These are phyloP conservation scores for Tragopan temminckii DNA, from an alignment of 2,797 vertebrate genomes.

Conservation along the genomic window DNA sequence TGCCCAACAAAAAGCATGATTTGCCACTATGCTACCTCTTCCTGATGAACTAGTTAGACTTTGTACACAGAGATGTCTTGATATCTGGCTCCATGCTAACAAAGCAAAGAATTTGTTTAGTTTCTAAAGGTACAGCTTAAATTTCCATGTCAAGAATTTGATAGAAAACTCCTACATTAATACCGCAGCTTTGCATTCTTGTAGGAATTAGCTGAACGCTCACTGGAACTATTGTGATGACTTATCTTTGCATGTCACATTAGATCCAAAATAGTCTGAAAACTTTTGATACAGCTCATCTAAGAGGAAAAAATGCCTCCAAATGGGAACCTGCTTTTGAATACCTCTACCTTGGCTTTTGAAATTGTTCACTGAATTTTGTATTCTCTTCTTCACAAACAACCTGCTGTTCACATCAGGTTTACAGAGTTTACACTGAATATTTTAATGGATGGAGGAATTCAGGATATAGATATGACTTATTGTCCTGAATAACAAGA, in stretches of 20 bases:
- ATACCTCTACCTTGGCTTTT: not conserved
- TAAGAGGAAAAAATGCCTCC: not conserved
- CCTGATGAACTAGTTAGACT: constrained; percentile 68
- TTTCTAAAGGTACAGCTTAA: constrained; percentile 13
- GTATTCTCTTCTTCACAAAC: not conserved
- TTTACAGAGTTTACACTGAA: not conserved
- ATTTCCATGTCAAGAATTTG: constrained; percentile 23
- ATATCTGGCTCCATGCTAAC: constrained; percentile 8
- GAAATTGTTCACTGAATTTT: not conserved
- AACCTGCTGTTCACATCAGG: not conserved
- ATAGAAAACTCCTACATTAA: not conserved
- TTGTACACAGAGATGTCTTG: not conserved
- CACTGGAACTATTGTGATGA: not conserved
- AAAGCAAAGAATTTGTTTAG: constrained; percentile 31
- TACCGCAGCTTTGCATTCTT: not conserved
- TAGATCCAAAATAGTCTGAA: not conserved
- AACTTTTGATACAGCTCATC: not conserved
- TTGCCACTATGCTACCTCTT: not conserved
- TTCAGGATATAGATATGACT: not conserved
- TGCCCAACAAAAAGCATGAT: constrained; percentile 35
- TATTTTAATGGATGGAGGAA: not conserved
- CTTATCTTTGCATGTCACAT: not conserved
- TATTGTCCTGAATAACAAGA: not conserved
- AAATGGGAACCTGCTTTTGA: not conserved
- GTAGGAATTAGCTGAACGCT: not conserved